These are phyloP conservation scores for Synanthedon tipuliformis DNA, from an alignment of 2,888 invertebrate species.

Conservation along the genomic window DNA sequence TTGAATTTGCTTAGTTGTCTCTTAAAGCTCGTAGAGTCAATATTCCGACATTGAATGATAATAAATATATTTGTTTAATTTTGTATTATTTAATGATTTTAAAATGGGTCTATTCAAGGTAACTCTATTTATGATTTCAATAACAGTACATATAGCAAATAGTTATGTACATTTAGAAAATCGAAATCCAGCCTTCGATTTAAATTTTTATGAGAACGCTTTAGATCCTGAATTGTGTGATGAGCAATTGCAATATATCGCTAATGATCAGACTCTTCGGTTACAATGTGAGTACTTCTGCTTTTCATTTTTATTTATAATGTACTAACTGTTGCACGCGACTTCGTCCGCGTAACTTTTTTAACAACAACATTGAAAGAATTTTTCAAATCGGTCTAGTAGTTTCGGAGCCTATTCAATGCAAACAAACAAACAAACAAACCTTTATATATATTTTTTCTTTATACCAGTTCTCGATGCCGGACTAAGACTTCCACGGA, in stretches of 20 bases:
- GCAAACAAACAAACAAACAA: too few relatives aligned
- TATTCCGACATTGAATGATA: too few relatives aligned
- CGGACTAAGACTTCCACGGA: constrained; percentile 35
- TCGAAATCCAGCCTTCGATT: constrained; percentile 5
- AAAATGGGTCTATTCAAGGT: background rate
- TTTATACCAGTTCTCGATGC: constrained; percentile 33
- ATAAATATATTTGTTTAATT: too few relatives aligned
- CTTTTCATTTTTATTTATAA: too few relatives aligned
- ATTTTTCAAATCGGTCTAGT: too few relatives aligned
- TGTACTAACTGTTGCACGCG: too few relatives aligned
- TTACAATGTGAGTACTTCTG: constrained; percentile 33
- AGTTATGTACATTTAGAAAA: constrained; percentile 4
- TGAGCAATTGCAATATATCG: constrained; percentile 31
- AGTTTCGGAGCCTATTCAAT: too few relatives aligned
- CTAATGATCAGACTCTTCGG: constrained; percentile 21
- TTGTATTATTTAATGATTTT: too few relatives aligned
- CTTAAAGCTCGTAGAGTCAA: too few relatives aligned
- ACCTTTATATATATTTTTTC: background rate
- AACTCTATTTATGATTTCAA: background rate
- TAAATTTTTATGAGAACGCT: constrained; percentile 32
- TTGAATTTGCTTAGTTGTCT: too few relatives aligned
- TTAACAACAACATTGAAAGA: too few relatives aligned
- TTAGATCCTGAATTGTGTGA: constrained; percentile 35
- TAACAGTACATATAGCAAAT: background rate
- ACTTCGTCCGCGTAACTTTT: too few relatives aligned